These are phyloP conservation scores for Cynocephalus volans DNA, from an alignment of 2,113 vertebrate genomes.

Conservation along the genomic window DNA sequence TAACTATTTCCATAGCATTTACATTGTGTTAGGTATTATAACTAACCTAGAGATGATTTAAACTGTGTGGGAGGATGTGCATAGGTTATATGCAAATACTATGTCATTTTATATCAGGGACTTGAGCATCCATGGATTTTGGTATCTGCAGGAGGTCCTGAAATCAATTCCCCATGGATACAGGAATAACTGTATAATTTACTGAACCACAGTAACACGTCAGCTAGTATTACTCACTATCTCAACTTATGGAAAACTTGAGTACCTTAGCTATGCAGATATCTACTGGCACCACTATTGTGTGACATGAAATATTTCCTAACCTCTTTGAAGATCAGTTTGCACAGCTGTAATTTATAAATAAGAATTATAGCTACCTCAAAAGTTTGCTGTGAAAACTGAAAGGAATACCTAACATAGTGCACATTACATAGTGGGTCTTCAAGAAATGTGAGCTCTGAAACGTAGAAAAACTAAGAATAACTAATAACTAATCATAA, in stretches of 20 bases:
- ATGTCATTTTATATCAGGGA: too few species aligned
- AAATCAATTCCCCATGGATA: too few species aligned
- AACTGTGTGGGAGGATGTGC: too few species aligned
- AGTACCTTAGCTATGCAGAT: neutral
- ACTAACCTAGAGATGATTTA: too few species aligned
- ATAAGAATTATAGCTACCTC: neutral
- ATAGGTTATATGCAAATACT: too few species aligned
- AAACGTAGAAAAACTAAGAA: neutral
- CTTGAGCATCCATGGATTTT: too few species aligned
- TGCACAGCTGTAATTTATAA: neutral
- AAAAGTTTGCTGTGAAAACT: neutral
- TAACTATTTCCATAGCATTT: too few species aligned
- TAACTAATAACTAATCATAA: constrained; percentile 1
- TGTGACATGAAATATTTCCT: neutral
- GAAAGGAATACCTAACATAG: neutral
- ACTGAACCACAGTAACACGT: neutral
- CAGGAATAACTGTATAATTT: neutral
- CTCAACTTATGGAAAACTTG: neutral
- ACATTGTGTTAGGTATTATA: too few species aligned
- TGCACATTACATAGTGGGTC: neutral
- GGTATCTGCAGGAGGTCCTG: too few species aligned
- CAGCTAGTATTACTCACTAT: neutral
- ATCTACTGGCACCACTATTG: neutral
- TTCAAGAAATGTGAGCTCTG: neutral
- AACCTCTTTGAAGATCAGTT: neutral